Conservation (phyloP, 2,888 invertebrate species). For the Sycophila texana region DNA sequence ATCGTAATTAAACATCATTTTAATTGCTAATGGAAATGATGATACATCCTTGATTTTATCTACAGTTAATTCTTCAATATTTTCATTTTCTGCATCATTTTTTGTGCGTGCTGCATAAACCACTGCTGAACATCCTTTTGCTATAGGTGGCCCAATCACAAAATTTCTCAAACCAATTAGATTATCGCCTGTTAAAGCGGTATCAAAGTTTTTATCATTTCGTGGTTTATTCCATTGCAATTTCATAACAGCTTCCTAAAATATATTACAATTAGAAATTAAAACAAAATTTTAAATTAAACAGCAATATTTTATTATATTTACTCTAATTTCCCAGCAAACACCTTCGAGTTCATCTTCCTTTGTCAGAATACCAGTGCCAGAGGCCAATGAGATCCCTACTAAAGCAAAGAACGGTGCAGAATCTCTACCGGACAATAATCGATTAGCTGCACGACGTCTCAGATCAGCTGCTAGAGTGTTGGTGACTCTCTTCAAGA, state of each 20-base stretch:
- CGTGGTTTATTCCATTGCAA: conserved; percentile 78
- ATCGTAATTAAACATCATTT: conserved; percentile 95
- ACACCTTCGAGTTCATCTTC: conserved; percentile 87
- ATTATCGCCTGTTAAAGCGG: conserved; percentile 72
- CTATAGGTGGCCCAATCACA: conserved; percentile 83
- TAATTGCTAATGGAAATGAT: conserved; percentile 84
- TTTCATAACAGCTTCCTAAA: conserved; percentile 79
- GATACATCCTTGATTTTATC: conserved; percentile 61
- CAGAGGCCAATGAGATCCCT: conserved; percentile 84
- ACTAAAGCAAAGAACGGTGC: conserved; percentile 86
- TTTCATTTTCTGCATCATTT: conserved; percentile 39
- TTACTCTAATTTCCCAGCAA: conserved; percentile 86
- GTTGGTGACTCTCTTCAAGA: conserved; percentile 83
- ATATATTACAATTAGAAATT: conserved; percentile 31
- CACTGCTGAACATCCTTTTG: conserved; percentile 88
- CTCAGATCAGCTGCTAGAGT: conserved; percentile 81
- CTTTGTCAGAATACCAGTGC: conserved; percentile 84
- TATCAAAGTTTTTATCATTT: conserved; percentile 75
- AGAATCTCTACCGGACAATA: conserved; percentile 82
- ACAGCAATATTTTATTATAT: conserved; percentile 36
- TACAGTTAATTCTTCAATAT: conserved; percentile 54
- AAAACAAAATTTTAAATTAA: neutral
- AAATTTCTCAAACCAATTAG: conserved; percentile 79
- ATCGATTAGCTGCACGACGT: conserved; percentile 80
- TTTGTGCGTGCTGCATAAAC: conserved; percentile 84